Evolutionary conservation across 2,113 vertebrate genomes (phyloP).

Genomic region (Phylloscopus trochilus): DNA sequence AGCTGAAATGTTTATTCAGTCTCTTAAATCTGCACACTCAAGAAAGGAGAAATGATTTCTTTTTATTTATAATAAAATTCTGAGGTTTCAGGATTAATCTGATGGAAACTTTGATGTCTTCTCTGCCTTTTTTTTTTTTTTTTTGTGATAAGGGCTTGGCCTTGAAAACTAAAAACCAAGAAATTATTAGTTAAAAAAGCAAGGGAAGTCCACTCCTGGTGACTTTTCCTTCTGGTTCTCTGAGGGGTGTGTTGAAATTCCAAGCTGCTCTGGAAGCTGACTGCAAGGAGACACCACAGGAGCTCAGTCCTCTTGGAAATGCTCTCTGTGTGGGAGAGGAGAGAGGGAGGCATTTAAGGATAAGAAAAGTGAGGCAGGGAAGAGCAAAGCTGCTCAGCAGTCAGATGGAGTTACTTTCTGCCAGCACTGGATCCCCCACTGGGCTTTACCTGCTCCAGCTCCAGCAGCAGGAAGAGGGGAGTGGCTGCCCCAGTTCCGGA

Average conservation of each 20-base stretch:
- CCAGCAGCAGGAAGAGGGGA: rapidly evolving
- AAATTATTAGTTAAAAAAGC: not conserved
- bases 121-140: not conserved
- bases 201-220: not conserved
- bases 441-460: not conserved
- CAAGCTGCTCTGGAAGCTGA: not conserved
- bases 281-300: not conserved
- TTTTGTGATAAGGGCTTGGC: not conserved
- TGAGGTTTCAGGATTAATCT: not conserved
- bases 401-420: not conserved
- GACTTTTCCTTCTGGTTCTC: not conserved
- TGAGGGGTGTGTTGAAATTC: not conserved
- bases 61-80: conserved; percentile 18
- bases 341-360: not conserved
- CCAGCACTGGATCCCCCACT: not conserved
- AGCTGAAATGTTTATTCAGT: not conserved
- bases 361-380: not conserved
- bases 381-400: not conserved
- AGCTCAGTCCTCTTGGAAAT: not conserved
- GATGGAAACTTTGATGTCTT: not conserved
- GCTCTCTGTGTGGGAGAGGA: not conserved
- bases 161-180: not conserved
- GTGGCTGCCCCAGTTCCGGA: not conserved
- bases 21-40: not conserved
- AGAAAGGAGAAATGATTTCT: not conserved